Percentiles rank a stretch among this genome's conserved stretches.
phyloP scores from a whole-genome alignment of 2,888 invertebrate genomes.

The Allolobophora icterica region DNA sequence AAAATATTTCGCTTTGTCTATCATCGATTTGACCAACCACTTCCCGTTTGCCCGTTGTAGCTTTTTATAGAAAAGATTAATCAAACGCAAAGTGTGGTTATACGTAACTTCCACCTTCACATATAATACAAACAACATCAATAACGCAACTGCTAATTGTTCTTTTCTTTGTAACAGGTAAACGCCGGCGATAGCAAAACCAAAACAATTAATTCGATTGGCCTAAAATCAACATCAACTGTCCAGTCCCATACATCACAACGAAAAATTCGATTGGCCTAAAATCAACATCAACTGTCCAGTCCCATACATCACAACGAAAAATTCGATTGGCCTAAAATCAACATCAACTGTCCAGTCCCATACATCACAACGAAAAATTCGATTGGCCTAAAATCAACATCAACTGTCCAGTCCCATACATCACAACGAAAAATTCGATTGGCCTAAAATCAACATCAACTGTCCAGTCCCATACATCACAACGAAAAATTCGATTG shows the following conservation, averaged over 20 bases:
- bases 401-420: too few relatives aligned
- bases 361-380: too few relatives aligned
- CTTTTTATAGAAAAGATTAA: not conserved
- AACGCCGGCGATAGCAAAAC: conserved; percentile 17
- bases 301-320: too few relatives aligned
- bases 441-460: not conserved
- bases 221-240: not conserved
- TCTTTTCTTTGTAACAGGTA: not conserved
- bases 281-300: too few relatives aligned
- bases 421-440: too few relatives aligned
- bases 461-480: too few relatives aligned
- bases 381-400: not conserved
- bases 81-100: not conserved
- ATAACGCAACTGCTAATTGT: not conserved
- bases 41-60: not conserved
- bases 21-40: not conserved
- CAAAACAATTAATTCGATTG: not conserved
- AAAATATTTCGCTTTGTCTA: not conserved
- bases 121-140: not conserved
- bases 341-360: too few relatives aligned
- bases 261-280: not conserved
- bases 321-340: not conserved
- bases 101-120: not conserved
- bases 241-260: too few relatives aligned
- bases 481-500: not conserved